Evolutionary conservation across 2,888 invertebrate species (phyloP).

Genomic region (Danaus chrysippus): DNA sequence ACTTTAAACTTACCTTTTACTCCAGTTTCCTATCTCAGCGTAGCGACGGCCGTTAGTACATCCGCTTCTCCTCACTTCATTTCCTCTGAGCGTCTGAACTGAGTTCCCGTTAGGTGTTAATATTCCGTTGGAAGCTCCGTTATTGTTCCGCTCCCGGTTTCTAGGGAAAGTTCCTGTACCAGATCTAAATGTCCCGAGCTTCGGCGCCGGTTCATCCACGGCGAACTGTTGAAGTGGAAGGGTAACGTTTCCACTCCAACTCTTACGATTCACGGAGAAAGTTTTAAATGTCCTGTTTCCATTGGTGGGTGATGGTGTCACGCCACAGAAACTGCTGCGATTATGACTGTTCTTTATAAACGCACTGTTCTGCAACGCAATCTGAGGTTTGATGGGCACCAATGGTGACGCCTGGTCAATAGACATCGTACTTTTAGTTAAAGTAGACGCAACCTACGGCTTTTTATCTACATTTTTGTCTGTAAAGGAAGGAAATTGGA

Average conservation of each 20-base stretch:
- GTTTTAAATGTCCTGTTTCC: constrained; percentile 73
- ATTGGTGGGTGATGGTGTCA: constrained; percentile 65
- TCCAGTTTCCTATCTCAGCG: constrained; percentile 81
- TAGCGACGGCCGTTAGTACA: constrained; percentile 76
- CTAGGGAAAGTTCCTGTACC: constrained; percentile 75
- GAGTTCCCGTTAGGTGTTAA: constrained; percentile 76
- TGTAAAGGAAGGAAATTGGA: constrained; percentile 50
- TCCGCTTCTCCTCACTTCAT: constrained; percentile 76
- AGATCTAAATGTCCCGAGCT: constrained; percentile 71
- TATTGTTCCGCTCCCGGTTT: constrained; percentile 73
- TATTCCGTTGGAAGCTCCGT: constrained; percentile 67
- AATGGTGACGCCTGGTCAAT: constrained; percentile 75
- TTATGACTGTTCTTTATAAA: constrained; percentile 77
- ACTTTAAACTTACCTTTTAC: constrained; percentile 69
- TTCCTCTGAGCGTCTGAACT: constrained; percentile 71
- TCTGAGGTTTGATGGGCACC: constrained; percentile 76
- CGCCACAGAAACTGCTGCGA: constrained; percentile 76
- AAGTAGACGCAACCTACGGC: constrained; percentile 55
- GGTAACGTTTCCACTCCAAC: constrained; percentile 77
- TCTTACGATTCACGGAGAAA: constrained; percentile 74
- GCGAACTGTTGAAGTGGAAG: constrained; percentile 72
- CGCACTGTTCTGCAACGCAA: constrained; percentile 66
- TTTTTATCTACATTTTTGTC: constrained; percentile 75
- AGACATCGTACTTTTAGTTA: constrained; percentile 70
- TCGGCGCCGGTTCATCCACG: constrained; percentile 64